A percentile compares a stretch with the other conserved stretches of the same genome.
phyloP scores from a whole-genome alignment of 1,140 invertebrate genomes.

The Pemphigus obesinymphae region DNA sequence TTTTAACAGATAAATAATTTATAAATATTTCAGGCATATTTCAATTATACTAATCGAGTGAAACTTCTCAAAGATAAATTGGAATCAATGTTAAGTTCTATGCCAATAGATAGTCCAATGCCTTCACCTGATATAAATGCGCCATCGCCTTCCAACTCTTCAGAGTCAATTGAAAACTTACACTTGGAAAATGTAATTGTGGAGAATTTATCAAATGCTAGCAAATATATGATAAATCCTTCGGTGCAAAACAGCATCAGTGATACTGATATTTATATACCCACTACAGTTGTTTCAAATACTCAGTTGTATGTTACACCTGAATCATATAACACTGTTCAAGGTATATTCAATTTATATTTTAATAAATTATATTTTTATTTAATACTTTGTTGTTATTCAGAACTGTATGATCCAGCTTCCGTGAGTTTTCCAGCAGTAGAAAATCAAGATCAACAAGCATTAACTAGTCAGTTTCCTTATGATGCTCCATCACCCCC shows the following conservation, averaged over 20 bases:
- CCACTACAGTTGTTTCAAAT: not conserved
- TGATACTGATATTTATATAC: constrained; percentile 6
- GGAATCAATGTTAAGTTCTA: constrained; percentile 64
- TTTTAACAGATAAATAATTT: constrained; percentile 10
- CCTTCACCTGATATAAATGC: constrained; percentile 74
- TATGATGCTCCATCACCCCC: constrained; percentile 37
- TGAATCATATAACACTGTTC: constrained; percentile 18
- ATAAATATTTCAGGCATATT: constrained; percentile 69
- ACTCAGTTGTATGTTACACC: not conserved
- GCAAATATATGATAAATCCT: not conserved
- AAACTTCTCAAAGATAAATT: constrained; percentile 78
- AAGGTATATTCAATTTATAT: not conserved
- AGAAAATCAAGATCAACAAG: constrained; percentile 9
- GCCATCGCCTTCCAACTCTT: constrained; percentile 77
- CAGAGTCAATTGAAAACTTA: constrained; percentile 54
- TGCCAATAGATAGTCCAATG: constrained; percentile 61
- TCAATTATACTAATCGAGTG: constrained; percentile 81
- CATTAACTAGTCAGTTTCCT: constrained; percentile 2
- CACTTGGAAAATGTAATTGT: not conserved
- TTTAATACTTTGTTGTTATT: not conserved
- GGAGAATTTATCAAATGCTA: not conserved
- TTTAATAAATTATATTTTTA: not conserved
- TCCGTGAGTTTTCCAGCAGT: constrained; percentile 14
- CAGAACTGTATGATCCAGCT: constrained; percentile 22
- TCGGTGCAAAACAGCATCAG: not conserved